Evolutionary conservation across 2,888 invertebrate species (phyloP), one percentile per base, ranked within the genome.

Genomic region (Maniola hyperantus): DNA sequence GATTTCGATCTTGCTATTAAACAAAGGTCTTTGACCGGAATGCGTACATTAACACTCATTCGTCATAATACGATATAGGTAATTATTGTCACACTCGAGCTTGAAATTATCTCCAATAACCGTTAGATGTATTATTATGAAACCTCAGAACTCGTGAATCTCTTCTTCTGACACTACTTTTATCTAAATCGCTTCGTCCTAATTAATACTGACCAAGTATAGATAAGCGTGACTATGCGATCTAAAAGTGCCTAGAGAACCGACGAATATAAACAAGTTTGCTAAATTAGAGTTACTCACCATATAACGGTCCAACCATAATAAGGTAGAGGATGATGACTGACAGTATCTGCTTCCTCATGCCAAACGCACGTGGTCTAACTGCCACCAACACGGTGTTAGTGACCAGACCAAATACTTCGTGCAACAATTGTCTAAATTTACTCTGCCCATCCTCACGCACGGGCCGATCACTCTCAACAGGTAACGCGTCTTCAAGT

Each of bases 251-350:
- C 39, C 50, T 59, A 33, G 13, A 18, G 42, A 34, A 44, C 10
- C 18, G 50, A 13, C 33, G 34, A 26, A 54, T 44, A 11, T 8
- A 46, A 36, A 36, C 11, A n/a, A 39, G 26, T 62, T 58, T 33
- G 26, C 8, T 50, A 53, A 60, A 55, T 53, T 7, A 57, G 15
- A 26, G 13, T 53, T 63, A 73, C 92, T 89, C 70, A 92, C 93
- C 93, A 69, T 92, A 92, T 34, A 92, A 78, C 36, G 93, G 93
- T 76, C 93, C 93, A 46, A 91, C 92, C 87, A 92, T 88, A 0
- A 92, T 77, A 33, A 93, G 76, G 66, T 92, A 92, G 15, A 92
- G 67, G 1, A 84, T 62, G 20, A 92, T 75, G n/a, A 93, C 81
- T 68, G 83, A 79, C 70, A 89, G 76, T 76, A 93, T 88, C 71